Conservation (phyloP, 2,888 invertebrate species). For the Pseudococcus viburni region DNA sequence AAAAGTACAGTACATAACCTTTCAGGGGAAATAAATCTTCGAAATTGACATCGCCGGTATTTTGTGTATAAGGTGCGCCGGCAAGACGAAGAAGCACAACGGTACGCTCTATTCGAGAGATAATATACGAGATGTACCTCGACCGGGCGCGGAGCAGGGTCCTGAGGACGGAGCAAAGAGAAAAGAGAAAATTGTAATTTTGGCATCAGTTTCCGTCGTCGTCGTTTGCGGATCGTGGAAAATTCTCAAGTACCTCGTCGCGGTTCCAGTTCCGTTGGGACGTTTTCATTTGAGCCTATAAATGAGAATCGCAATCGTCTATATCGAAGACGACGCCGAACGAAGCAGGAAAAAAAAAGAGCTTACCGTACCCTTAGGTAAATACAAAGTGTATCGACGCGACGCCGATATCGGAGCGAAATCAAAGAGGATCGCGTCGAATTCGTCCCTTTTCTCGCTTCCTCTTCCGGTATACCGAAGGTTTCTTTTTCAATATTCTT, state of each 20-base stretch:
- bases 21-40: constrained; percentile 13
- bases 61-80: neutral
- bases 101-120: neutral
- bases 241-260: neutral
- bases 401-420: neutral
- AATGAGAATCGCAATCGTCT: neutral
- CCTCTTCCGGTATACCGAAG: neutral
- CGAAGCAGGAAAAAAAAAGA: neutral
- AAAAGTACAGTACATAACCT: neutral
- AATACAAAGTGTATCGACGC: neutral
- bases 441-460: neutral
- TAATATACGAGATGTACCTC: neutral
- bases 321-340: neutral
- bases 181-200: constrained; percentile 3
- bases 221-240: neutral
- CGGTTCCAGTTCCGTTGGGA: constrained; percentile 7
- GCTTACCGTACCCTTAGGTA: neutral
- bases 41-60: neutral
- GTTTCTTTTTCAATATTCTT: constrained; percentile 25
- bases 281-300: constrained; percentile 4
- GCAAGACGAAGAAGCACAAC: neutral
- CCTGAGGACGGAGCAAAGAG: neutral
- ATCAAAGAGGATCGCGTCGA: neutral
- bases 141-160: neutral
- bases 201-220: neutral